Evolutionary conservation across 2,888 invertebrate genomes (phyloP).

Genomic region (Calameuta pallipes): DNA sequence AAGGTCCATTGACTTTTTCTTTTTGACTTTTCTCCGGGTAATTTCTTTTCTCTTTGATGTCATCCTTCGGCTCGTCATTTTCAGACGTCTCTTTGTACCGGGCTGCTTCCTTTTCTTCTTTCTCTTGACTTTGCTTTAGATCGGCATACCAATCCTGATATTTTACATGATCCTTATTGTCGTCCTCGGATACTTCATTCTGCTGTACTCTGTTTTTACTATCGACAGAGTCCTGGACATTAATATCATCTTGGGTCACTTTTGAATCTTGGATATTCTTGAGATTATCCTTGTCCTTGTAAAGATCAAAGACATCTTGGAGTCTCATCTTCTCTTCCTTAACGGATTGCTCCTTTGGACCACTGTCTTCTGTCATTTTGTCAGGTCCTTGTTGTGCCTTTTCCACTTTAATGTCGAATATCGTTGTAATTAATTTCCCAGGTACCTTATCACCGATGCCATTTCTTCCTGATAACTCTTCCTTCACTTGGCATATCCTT

Average conservation of each 20-base stretch:
- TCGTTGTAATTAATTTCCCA: background rate
- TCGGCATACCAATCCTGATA: background rate
- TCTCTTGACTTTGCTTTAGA: background rate
- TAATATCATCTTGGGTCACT: background rate
- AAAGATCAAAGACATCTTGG: background rate
- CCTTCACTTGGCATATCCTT: background rate
- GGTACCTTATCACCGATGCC: background rate
- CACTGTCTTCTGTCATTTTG: background rate
- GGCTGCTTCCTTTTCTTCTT: background rate
- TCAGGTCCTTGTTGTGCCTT: background rate
- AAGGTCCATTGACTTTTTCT: background rate
- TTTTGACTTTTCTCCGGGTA: background rate
- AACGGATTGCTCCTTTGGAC: background rate
- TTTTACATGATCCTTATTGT: slow-evolving; percentile 5
- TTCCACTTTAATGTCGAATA: background rate
- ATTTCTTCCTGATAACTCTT: background rate
- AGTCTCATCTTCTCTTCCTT: background rate
- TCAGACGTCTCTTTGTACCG: background rate
- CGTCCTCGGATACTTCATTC: background rate
- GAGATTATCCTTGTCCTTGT: background rate
- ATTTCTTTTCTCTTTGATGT: background rate
- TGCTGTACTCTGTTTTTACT: background rate
- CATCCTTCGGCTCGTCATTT: background rate
- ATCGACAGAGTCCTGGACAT: background rate
- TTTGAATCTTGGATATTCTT: background rate